phyloP scores from a whole-genome alignment of 1,140 invertebrate genomes.

The Drosophila ambigua region DNA sequence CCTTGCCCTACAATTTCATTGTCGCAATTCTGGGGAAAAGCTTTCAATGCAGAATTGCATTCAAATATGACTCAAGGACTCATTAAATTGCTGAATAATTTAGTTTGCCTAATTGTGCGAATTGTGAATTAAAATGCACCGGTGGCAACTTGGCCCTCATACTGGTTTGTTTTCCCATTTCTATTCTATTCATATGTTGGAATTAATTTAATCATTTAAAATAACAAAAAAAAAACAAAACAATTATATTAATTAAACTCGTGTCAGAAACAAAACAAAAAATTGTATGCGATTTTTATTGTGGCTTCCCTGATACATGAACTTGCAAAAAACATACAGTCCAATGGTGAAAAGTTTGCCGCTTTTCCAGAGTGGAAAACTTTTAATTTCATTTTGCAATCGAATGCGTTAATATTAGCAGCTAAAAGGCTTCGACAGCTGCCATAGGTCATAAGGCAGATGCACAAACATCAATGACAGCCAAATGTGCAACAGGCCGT shows the following conservation, averaged over 20 bases:
- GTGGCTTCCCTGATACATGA: too few relatives aligned
- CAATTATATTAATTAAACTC: too few relatives aligned
- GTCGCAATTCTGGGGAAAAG: conserved; percentile 3
- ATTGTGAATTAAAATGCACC: too few relatives aligned
- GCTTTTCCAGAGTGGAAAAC: not conserved
- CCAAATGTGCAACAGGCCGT: conserved; percentile 9
- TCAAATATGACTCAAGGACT: not conserved
- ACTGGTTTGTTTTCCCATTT: too few relatives aligned
- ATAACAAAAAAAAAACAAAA: too few relatives aligned
- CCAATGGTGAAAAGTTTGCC: too few relatives aligned
- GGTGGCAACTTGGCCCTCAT: too few relatives aligned
- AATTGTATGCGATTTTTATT: too few relatives aligned
- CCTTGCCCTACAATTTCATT: conserved; percentile 1
- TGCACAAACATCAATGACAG: not conserved
- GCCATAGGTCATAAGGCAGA: conserved; percentile 11
- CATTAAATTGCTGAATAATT: not conserved
- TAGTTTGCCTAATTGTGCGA: not conserved
- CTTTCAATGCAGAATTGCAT: not conserved
- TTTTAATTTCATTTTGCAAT: conserved; percentile 42
- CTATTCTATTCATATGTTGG: too few relatives aligned
- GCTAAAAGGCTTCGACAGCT: conserved; percentile 5
- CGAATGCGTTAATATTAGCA: not conserved
- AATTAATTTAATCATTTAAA: too few relatives aligned
- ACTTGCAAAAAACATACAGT: not conserved
- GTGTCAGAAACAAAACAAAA: too few relatives aligned